phyloP scores from a whole-genome alignment of 2,888 invertebrate genomes.

The Uloborus plumipes region DNA sequence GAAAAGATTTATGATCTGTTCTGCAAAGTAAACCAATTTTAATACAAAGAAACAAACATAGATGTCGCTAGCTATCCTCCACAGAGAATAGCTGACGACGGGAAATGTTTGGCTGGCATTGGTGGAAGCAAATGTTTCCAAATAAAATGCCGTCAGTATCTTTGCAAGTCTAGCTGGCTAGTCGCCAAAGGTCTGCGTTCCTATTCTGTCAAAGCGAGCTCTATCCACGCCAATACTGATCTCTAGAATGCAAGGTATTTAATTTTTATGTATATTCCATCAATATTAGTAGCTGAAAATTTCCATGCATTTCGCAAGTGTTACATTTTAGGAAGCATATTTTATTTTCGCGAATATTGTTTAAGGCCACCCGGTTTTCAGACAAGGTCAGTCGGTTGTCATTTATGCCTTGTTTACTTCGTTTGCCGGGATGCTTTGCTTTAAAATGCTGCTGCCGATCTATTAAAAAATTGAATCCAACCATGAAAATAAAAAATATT shows the following conservation, averaged over 20 bases:
- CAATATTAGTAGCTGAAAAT: neutral
- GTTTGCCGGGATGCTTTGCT: neutral
- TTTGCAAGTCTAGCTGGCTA: slow-evolving; percentile 16
- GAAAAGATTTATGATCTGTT: no score
- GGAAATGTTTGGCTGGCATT: slow-evolving; percentile 17
- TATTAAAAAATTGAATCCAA: no score
- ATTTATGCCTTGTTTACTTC: slow-evolving; percentile 35
- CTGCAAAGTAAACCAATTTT: no score
- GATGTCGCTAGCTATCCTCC: slow-evolving; percentile 3
- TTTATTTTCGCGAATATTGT: neutral
- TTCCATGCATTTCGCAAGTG: neutral
- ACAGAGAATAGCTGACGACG: neutral
- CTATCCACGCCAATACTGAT: neutral
- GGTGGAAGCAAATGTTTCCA: slow-evolving; percentile 28
- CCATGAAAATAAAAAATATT: no score
- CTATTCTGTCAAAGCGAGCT: neutral
- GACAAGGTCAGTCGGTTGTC: slow-evolving; percentile 48
- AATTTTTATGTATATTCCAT: neutral
- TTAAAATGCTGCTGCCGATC: no score
- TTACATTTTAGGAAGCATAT: neutral
- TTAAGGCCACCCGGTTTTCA: slow-evolving; percentile 41
- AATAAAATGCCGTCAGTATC: slow-evolving; percentile 21
- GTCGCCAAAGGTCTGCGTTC: slow-evolving; percentile 1
- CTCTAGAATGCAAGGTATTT: slow-evolving; percentile 12
- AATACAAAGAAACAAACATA: no score